A percentile compares a stretch with the other conserved stretches of the same genome.
Conservation (phyloP, 2,888 invertebrate species). For the Oscheius sp. region DNA sequence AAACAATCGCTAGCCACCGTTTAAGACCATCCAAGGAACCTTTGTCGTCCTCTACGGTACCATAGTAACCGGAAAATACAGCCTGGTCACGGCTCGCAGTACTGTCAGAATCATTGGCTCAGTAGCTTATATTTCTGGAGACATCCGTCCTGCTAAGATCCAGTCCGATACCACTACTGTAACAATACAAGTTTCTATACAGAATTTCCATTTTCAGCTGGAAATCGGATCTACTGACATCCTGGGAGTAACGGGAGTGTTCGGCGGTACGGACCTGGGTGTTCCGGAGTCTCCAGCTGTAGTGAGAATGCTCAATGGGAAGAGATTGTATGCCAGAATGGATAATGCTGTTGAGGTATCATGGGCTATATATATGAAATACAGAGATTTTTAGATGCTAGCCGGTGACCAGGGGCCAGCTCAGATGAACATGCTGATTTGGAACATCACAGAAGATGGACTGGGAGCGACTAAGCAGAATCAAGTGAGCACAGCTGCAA, state of each 20-base stretch:
- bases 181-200: neutral
- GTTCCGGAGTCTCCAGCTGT: neutral
- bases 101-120: slow-evolving; percentile 24
- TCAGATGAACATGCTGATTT: slow-evolving; percentile 15
- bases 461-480: slow-evolving; percentile 19
- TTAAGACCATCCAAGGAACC: slow-evolving; percentile 16
- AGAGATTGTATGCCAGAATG: neutral
- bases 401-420: too few species aligned
- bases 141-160: slow-evolving; percentile 27
- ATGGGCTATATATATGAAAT: too few species aligned
- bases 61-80: neutral
- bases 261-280: neutral
- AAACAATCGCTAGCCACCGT: neutral
- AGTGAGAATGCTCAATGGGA: neutral
- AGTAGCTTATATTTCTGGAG: slow-evolving; percentile 26
- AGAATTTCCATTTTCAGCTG: neutral
- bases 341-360: neutral
- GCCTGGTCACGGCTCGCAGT: slow-evolving; percentile 11
- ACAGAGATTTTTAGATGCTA: too few species aligned
- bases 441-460: slow-evolving; percentile 45
- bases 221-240: neutral
- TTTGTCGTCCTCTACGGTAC: slow-evolving; percentile 33
- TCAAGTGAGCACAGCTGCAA: slow-evolving; percentile 41
- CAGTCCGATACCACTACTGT: slow-evolving; percentile 10
- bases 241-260: neutral